Conservation (phyloP, 1,140 invertebrate genomes). For the Sycophila sp. region DNA sequence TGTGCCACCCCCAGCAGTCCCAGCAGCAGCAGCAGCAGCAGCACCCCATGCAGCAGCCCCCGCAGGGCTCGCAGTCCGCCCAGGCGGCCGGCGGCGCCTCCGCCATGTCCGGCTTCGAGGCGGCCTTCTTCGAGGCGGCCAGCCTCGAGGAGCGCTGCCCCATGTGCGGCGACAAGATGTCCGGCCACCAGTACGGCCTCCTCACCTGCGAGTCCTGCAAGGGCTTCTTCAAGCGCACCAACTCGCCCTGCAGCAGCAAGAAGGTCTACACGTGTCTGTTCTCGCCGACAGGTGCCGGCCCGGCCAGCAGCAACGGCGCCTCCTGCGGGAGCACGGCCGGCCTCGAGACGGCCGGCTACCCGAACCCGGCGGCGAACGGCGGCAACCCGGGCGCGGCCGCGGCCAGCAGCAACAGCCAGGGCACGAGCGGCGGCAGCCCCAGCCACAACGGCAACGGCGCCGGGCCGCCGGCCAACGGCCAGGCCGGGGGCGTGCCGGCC, state of each 20-base stretch:
- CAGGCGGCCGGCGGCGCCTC: constrained; percentile 47
- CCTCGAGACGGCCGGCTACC: neutral
- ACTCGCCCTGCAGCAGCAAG: constrained; percentile 92
- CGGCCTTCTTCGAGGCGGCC: constrained; percentile 80
- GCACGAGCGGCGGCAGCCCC: constrained; percentile 34
- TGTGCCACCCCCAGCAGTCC: constrained; percentile 55
- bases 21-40: constrained; percentile 49
- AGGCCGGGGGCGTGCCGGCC: constrained; percentile 52
- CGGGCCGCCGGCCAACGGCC: constrained; percentile 48
- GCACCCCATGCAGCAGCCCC: constrained; percentile 6
- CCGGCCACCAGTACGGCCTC: constrained; percentile 98
- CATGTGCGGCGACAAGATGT: constrained; percentile 98
- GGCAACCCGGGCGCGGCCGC: constrained; percentile 94
- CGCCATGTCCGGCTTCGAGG: constrained; percentile 60
- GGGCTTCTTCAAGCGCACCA: constrained; percentile 96
- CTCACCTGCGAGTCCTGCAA: constrained; percentile 99
- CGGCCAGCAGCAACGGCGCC: constrained; percentile 35
- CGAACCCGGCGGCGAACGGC: constrained; percentile 65
- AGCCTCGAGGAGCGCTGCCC: constrained; percentile 96
- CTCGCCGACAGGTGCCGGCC: constrained; percentile 71
- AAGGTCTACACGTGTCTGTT: constrained; percentile 92
- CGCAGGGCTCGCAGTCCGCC: constrained; percentile 43
- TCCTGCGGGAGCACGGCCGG: constrained; percentile 1
- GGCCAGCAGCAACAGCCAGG: constrained; percentile 55
- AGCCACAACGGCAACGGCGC: constrained; percentile 46